A percentile compares a stretch with the other conserved stretches of the same genome.
Conservation (phyloP, 2,797 vertebrate genomes). For the Acrocephalus scirpaceus region DNA sequence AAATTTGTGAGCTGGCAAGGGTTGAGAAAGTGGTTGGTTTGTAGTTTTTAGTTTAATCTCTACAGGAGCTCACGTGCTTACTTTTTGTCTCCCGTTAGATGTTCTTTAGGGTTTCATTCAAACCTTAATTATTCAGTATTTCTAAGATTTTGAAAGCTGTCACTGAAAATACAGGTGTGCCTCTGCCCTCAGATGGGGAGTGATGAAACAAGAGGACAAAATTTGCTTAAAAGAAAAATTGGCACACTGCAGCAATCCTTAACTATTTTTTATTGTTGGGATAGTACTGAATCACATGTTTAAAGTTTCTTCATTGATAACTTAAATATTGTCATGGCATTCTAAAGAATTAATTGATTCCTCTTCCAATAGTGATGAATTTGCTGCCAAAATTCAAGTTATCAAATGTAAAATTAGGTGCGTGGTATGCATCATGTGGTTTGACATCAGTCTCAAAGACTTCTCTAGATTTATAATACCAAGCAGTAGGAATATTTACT, state of each 20-base stretch:
- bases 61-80: neutral
- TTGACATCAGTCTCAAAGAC: neutral
- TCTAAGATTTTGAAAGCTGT: neutral
- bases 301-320: neutral
- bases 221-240: neutral
- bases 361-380: neutral
- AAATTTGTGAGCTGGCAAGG: neutral
- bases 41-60: neutral
- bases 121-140: neutral
- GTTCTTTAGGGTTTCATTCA: neutral
- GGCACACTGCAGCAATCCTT: neutral
- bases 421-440: neutral
- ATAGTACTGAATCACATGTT: neutral
- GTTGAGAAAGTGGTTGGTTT: neutral
- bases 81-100: neutral
- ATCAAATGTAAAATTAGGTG: neutral
- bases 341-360: neutral
- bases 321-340: neutral
- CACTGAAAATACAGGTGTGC: neutral
- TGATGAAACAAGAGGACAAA: neutral
- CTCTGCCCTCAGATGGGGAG: neutral
- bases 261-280: neutral
- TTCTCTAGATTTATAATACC: conserved; percentile 3
- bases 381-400: neutral
- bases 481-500: conserved; percentile 38